Evolutionary conservation across 2,797 vertebrate genomes (phyloP).

Genomic region (Valencia hispanica): DNA sequence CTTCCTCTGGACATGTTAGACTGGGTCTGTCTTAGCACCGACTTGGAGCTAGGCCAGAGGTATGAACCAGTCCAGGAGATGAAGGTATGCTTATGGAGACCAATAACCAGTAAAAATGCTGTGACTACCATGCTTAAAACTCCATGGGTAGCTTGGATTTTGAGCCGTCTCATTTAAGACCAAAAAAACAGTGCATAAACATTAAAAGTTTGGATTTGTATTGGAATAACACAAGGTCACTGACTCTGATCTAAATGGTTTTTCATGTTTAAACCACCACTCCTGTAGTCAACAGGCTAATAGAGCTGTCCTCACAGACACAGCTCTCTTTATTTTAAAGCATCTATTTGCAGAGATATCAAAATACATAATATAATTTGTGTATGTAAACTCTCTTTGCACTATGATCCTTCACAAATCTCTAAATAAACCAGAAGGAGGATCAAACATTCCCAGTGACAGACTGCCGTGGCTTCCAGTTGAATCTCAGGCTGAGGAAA

Average conservation of each 20-base stretch:
- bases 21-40: background rate
- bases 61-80: background rate
- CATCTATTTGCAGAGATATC: slow-evolving; percentile 2
- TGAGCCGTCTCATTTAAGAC: no score
- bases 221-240: background rate
- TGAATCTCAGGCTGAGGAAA: background rate
- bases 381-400: background rate
- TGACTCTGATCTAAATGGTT: background rate
- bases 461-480: background rate
- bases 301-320: background rate
- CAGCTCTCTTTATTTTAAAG: background rate
- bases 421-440: background rate
- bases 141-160: background rate
- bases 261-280: background rate
- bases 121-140: background rate
- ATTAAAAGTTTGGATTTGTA: background rate
- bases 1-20: background rate
- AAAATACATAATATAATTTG: background rate
- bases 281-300: background rate
- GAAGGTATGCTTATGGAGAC: background rate
- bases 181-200: no score
- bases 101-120: background rate
- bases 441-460: background rate
- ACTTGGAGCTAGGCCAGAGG: background rate
- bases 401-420: background rate